These are phyloP conservation scores for Tipula confusa DNA, from an alignment of 2,888 invertebrate genomes.

Conservation along the genomic window DNA sequence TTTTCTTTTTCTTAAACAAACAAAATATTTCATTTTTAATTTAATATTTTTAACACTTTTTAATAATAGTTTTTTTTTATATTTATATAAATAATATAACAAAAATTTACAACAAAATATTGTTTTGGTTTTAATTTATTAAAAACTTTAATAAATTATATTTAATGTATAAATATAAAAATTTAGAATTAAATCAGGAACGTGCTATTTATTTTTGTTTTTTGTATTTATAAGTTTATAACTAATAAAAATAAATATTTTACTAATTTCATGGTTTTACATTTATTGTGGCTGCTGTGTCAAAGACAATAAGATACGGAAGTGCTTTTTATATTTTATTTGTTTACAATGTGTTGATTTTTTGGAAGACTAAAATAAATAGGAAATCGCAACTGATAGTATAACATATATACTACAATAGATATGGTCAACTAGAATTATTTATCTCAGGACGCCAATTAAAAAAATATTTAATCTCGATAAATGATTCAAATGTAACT, in stretches of 20 bases:
- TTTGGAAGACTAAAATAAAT: too few species aligned
- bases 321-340: neutral
- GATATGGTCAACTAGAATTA: too few species aligned
- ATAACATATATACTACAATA: too few species aligned
- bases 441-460: too few species aligned
- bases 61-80: neutral
- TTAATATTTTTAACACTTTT: neutral
- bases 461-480: too few species aligned
- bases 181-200: conserved; percentile 6
- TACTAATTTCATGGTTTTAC: neutral
- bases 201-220: neutral
- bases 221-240: neutral
- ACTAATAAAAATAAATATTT: neutral
- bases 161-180: neutral
- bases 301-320: neutral
- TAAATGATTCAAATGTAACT: too few species aligned
- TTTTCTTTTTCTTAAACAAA: neutral
- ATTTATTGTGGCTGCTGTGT: neutral
- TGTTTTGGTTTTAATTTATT: neutral
- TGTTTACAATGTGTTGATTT: neutral
- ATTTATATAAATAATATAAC: conserved; percentile 1
- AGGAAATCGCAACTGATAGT: too few species aligned
- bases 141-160: neutral
- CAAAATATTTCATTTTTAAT: neutral
- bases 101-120: neutral